These are phyloP conservation scores for Gyps fulvus DNA, from an alignment of 2,113 vertebrate genomes.

Conservation along the genomic window DNA sequence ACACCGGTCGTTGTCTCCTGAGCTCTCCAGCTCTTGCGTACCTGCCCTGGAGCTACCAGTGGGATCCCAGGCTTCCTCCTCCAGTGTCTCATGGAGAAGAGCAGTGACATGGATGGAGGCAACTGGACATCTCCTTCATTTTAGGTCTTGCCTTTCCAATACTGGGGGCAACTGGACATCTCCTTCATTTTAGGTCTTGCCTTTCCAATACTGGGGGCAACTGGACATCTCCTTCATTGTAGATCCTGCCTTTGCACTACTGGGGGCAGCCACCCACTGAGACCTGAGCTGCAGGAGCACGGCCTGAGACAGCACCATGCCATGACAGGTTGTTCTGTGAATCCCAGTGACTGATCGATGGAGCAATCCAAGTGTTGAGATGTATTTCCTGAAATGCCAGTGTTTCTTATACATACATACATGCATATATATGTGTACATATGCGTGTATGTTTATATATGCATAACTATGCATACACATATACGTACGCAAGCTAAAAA, in stretches of 20 bases:
- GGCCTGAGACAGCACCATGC: neutral
- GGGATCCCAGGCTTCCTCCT: neutral
- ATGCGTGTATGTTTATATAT: accelerated
- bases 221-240: neutral
- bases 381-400: accelerated
- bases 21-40: accelerated
- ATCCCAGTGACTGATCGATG: accelerated
- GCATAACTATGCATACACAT: no score
- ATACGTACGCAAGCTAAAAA: accelerated
- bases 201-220: neutral
- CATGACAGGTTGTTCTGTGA: neutral
- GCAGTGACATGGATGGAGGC: neutral
- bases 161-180: no score
- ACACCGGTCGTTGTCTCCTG: neutral
- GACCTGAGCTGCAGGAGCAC: neutral
- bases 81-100: accelerated
- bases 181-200: no score
- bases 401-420: neutral
- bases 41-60: neutral
- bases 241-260: accelerated
- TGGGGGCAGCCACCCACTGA: accelerated
- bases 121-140: neutral
- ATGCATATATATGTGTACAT: accelerated
- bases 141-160: neutral
- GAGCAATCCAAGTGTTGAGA: no score